Evolutionary conservation across 2,797 vertebrate species (phyloP), one percentile per base, ranked within the genome.

Genomic region (Arrhamphus sclerolepis): DNA sequence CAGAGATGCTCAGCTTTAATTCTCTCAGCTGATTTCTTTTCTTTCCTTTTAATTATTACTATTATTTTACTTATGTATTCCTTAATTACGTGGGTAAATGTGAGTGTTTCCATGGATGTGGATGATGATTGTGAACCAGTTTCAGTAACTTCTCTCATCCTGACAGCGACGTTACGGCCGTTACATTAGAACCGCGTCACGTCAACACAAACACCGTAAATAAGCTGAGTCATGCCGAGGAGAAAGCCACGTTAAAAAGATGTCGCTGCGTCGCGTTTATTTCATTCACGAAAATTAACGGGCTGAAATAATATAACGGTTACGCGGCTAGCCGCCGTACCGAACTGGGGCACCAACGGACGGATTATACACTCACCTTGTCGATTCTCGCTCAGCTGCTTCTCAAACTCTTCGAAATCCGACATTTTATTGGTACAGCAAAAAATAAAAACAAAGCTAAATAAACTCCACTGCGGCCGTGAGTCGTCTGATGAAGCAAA

Each of bases 361-460:
- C 6, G 24, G 24, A 9, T 7, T 11, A 13, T n/a, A 34, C 31
- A 10, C 78, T 82, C 55, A 92, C 92, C 92, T 81, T 91, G 91
- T 22, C 89, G 87, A 41, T 92, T 93, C 61, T 91, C 89, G 59
- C 84, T 91, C 50, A 93, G 83, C 72, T 93, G 91, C 21, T 92
- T 93, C 79, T 93, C 92, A 64, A 93, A 93, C 87, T 92, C 92
- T 48, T 92, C 91, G 56, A 93, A 93, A 66, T 93, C 91, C 19
- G 91, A 90, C 91, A 91, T 91, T 6, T 0, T 51, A 1, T 1
- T 22, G 11, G 40, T 10, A 10, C n/a, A 11, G 20, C 0, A 6
- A 7, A 16, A 7, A 6, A 13, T 10, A 47, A 39, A 55, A 0
- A 10, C 24, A 26, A 2, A 26, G 24, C 2, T 6, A 26, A 26